Evolutionary conservation across 30 jellyfish, hydroid and myxozoan species (phyloP), one percentile per base, ranked within the genome.

Genomic region (Aurelia sp.): DNA sequence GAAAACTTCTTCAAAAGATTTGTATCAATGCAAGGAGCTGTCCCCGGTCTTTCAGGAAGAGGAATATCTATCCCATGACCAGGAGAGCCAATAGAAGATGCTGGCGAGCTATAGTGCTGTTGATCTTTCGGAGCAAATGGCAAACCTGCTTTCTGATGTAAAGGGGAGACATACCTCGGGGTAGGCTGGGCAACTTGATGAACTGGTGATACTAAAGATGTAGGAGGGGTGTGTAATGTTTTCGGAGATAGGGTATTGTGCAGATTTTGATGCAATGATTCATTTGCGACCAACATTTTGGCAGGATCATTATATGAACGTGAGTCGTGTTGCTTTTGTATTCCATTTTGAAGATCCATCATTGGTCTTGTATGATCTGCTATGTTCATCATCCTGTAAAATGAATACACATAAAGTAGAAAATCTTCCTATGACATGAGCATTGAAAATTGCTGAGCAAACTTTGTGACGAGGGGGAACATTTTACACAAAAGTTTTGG

Each of bases 1-100:
- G 90, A 20, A 55, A 13, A 81, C 19, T 50, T 10, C 16, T 48
- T 81, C 48, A 22, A 48, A 48, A 48, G 11, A 16, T 57, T 67
- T 33, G 67, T 81, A 18, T 55, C 90, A 57, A 66, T 67, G 79
- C 76, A 81, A 44, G 83, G 83, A 11, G 83, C 76, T 5, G 90
- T 63, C 53, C 66, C 81, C 12, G 90, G 90, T 27, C 90, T 67
- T 22, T 81, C 90, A 53, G 71, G 73, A 23, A 58, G 33, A 8
- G 67, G 81, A 20, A 31, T 55, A 35, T 67, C 82, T 62, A 66
- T 60, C 19, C 73, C 15, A 66, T 33, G 31, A 10, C 60, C 75
- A 13, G 83, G 83, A 23, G 78, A 50, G 11, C 83, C 74, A 53
- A 51, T 63, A 6, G 90, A 53, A 13, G 83, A 53, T 3, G 76